Conservation (phyloP, 1,140 invertebrate species). For the Stegodyphus mimosarum region DNA sequence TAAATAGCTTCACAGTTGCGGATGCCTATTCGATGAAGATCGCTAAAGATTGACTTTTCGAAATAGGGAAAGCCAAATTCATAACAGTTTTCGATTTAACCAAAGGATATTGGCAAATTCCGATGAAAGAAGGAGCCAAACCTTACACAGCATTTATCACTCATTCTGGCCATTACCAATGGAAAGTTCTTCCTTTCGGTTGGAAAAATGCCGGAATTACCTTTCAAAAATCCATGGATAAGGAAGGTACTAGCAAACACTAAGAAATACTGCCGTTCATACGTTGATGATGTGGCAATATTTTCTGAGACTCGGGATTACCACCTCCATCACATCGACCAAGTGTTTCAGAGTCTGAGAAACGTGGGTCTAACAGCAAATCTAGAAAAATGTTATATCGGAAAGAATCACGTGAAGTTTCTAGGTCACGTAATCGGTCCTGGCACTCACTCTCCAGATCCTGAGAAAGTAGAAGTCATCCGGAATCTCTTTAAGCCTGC, state of each 20-base stretch:
- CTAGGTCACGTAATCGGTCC: no score
- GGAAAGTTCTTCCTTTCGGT: slow-evolving; percentile 69
- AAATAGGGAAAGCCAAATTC: slow-evolving; percentile 65
- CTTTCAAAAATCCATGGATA: slow-evolving; percentile 68
- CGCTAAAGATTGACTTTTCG: slow-evolving; percentile 67
- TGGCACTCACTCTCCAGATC: no score
- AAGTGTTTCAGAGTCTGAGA: no score
- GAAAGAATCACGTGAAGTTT: no score
- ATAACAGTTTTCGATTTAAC: slow-evolving; percentile 70
- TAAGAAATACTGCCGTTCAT: slow-evolving; percentile 62
- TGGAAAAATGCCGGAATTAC: slow-evolving; percentile 67
- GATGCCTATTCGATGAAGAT: slow-evolving; percentile 71
- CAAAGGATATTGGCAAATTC: no score
- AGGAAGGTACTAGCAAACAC: slow-evolving; percentile 46
- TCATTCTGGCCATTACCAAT: slow-evolving; percentile 65
- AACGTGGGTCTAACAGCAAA: no score
- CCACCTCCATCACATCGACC: slow-evolving; percentile 34
- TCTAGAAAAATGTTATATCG: no score
- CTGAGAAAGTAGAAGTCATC: no score
- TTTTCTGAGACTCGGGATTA: slow-evolving; percentile 54
- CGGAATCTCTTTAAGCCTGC: no score
- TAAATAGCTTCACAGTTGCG: slow-evolving; percentile 68
- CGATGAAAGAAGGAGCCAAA: no score
- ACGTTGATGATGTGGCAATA: slow-evolving; percentile 65
- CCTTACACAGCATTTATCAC: no score